phyloP scores from a whole-genome alignment of 2,888 invertebrate species.

The Ormyrus labotus region DNA sequence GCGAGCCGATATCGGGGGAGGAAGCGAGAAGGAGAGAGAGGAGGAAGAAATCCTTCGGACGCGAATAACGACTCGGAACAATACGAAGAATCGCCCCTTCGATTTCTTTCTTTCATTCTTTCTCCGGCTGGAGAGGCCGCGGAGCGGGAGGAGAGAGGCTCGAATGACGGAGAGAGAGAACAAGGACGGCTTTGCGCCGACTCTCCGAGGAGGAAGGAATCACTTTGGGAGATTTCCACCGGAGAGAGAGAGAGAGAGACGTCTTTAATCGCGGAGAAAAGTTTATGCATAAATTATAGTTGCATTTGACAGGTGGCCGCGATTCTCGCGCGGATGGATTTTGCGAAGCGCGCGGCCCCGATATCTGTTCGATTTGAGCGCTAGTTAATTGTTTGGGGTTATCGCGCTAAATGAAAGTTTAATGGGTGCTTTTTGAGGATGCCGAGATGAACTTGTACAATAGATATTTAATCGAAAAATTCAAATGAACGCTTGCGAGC shows the following conservation, averaged over 20 bases:
- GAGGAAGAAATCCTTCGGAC: slow-evolving; percentile 42
- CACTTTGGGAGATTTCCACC: slow-evolving; percentile 45
- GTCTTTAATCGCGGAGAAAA: slow-evolving; percentile 27
- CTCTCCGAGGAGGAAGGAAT: slow-evolving; percentile 33
- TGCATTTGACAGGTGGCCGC: neutral
- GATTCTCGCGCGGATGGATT: neutral
- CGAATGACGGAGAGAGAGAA: slow-evolving; percentile 34
- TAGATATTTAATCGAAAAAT: no score
- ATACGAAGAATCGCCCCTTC: slow-evolving; percentile 31
- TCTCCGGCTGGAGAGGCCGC: neutral
- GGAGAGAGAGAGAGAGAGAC: neutral
- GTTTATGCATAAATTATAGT: slow-evolving; percentile 22
- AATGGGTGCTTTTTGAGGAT: no score
- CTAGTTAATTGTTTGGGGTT: neutral
- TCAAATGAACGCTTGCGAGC: no score
- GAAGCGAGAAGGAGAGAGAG: neutral
- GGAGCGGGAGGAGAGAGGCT: neutral
- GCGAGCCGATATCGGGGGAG: slow-evolving; percentile 15
- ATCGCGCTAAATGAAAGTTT: neutral
- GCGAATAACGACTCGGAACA: slow-evolving; percentile 51
- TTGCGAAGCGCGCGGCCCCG: neutral
- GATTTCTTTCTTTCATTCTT: slow-evolving; percentile 19
- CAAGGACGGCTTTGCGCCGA: neutral
- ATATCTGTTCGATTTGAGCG: neutral
- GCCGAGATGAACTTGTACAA: no score